phyloP scores from a whole-genome alignment of 2,888 invertebrate species.

The Pinctada fucata region DNA sequence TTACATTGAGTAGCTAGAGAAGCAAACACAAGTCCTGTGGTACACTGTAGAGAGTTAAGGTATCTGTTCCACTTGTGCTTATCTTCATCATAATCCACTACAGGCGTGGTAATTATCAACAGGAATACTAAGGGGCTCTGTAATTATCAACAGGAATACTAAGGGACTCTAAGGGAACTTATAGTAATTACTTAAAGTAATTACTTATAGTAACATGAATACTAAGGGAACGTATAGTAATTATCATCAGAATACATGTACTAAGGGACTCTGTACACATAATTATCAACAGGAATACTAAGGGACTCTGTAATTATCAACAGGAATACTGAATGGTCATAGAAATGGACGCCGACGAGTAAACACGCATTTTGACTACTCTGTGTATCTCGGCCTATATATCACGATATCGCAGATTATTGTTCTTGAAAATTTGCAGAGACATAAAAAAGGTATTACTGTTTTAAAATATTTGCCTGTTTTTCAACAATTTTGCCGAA shows the following conservation, averaged over 20 bases:
- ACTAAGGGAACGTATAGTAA: background rate
- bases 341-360: background rate
- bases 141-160: constrained; percentile 78
- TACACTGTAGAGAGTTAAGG: constrained; percentile 80
- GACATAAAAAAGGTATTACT: no score
- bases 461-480: no score
- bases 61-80: constrained; percentile 81
- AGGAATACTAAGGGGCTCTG: constrained; percentile 79
- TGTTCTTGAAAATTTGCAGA: no score
- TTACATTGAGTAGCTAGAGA: constrained; percentile 74
- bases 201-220: background rate
- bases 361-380: no score
- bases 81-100: constrained; percentile 79
- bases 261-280: constrained; percentile 35
- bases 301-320: constrained; percentile 79
- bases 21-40: constrained; percentile 78
- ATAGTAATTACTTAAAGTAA: background rate
- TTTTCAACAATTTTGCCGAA: no score
- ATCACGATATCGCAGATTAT: no score
- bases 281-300: constrained; percentile 79
- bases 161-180: constrained; percentile 77
- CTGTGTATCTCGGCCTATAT: no score
- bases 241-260: no score
- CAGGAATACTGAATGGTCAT: constrained; percentile 78
- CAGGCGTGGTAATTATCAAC: constrained; percentile 80